These are phyloP conservation scores for Acanthosepion esculentum DNA, from an alignment of 2,888 invertebrate species.

Conservation along the genomic window DNA sequence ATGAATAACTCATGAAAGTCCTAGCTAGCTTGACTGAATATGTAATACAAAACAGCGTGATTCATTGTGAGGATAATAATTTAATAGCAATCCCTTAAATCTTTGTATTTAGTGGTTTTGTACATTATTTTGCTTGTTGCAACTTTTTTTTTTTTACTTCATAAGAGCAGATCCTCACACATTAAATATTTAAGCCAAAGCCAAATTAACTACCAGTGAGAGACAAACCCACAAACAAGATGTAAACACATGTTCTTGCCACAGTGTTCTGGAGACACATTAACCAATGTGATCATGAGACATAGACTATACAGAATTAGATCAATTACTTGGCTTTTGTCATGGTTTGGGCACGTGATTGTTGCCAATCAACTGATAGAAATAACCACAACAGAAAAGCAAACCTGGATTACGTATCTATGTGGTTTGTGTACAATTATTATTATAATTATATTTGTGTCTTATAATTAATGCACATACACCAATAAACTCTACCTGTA, in stretches of 20 bases:
- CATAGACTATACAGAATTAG: background rate
- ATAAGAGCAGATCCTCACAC: background rate
- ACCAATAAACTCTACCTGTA: background rate
- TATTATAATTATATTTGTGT: background rate
- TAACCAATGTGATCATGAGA: background rate
- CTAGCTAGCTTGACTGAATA: too few relatives aligned
- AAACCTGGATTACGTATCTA: too few relatives aligned
- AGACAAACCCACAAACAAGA: background rate
- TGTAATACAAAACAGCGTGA: too few relatives aligned
- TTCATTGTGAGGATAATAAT: too few relatives aligned
- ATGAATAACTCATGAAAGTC: too few relatives aligned
- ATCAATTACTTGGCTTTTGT: background rate
- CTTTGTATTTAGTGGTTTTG: background rate
- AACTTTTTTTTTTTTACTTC: background rate
- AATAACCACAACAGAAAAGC: background rate
- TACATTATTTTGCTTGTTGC: background rate
- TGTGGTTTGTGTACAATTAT: background rate
- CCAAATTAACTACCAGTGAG: background rate
- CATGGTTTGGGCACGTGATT: background rate
- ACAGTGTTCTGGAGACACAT: background rate
- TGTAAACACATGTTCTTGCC: background rate
- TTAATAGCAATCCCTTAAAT: too few relatives aligned
- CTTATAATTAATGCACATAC: background rate
- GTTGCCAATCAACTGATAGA: background rate
- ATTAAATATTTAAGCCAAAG: background rate